Percentiles rank a stretch among this genome's conserved stretches.
These are phyloP conservation scores for Arenaria interpres DNA, from an alignment of 2,113 vertebrate species.

Conservation along the genomic window DNA sequence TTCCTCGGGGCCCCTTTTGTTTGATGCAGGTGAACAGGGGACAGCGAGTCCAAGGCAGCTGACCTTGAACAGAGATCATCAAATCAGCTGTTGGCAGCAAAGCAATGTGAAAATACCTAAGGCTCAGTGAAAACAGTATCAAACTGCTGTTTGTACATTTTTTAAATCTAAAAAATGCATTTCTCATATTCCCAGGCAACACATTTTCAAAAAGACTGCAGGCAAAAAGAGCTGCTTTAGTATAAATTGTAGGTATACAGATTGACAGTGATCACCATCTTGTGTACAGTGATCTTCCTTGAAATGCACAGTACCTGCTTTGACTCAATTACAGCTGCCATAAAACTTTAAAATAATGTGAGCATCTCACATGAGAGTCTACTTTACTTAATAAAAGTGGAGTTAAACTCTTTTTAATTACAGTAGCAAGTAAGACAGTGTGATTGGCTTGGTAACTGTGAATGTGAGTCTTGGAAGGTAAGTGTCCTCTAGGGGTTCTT, in stretches of 20 bases:
- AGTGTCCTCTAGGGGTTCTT: neutral
- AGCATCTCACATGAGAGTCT: neutral
- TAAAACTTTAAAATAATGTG: neutral
- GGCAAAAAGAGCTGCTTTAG: neutral
- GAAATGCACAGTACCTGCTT: neutral
- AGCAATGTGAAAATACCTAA: neutral
- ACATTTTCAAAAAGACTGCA: neutral
- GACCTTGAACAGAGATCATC: neutral
- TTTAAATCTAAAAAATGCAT: neutral
- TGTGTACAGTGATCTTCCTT: neutral
- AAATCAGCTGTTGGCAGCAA: neutral
- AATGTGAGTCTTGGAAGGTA: neutral
- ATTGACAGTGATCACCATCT: neutral
- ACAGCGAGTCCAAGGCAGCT: neutral
- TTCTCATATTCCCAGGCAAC: neutral
- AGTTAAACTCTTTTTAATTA: slow-evolving; percentile 17
- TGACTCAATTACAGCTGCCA: neutral
- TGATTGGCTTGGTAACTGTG: neutral
- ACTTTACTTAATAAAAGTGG: neutral
- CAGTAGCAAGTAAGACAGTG: neutral
- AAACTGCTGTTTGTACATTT: neutral
- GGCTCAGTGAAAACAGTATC: neutral
- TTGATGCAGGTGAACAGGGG: neutral
- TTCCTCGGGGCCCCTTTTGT: neutral
- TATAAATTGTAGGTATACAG: neutral